Conservation (phyloP, 2,113 vertebrate species). For the Talpa occidentalis region DNA sequence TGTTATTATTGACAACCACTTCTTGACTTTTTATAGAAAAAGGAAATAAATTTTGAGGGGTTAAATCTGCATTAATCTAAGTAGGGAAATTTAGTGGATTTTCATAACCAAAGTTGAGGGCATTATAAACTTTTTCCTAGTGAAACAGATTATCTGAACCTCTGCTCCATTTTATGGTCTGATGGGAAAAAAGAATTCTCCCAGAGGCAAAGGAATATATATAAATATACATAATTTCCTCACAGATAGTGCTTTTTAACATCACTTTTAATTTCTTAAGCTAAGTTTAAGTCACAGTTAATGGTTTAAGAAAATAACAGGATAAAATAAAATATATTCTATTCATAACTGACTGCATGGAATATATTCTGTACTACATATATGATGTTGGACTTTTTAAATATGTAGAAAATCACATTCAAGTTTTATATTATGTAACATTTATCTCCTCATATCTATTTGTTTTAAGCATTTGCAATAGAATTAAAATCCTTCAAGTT, state of each 20-base stretch:
- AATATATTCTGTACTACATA: neutral
- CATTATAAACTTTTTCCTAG: neutral
- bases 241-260: neutral
- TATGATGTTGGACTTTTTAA: neutral
- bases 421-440: neutral
- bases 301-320: neutral
- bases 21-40: neutral
- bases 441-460: neutral
- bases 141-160: neutral
- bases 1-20: neutral
- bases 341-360: neutral
- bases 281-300: neutral
- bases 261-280: neutral
- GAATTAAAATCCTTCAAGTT: neutral
- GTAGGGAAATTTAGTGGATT: neutral
- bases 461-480: neutral
- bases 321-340: neutral
- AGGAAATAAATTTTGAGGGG: constrained; percentile 9
- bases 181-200: neutral
- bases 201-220: neutral
- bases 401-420: neutral
- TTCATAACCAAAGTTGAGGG: neutral
- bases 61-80: constrained; percentile 1
- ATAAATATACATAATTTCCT: neutral
- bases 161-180: neutral